Percentiles rank a stretch among this genome's conserved stretches.
phyloP scores from a whole-genome alignment of 2,797 vertebrate species.

The Diplodus sargus region DNA sequence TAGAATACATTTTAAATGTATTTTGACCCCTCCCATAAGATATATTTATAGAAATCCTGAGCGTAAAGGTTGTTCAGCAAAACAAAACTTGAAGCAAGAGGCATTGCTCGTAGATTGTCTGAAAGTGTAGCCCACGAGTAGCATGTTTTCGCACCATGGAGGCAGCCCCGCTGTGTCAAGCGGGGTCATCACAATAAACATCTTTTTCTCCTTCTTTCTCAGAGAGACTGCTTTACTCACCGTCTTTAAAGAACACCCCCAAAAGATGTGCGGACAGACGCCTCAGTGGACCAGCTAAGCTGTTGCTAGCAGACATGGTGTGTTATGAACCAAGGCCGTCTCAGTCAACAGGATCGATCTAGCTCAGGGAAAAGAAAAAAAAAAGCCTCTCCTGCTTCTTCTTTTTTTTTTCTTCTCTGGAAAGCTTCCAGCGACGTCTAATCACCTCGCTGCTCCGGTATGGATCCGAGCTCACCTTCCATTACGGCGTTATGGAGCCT shows the following conservation, averaged over 20 bases:
- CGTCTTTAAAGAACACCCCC: constrained; percentile 77
- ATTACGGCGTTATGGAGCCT: constrained; percentile 43
- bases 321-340: constrained; percentile 79
- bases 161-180: constrained; percentile 73
- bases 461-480: constrained; percentile 66
- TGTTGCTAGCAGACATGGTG: constrained; percentile 82
- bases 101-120: constrained; percentile 35
- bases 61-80: not conserved
- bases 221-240: constrained; percentile 72
- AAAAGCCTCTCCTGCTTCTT: constrained; percentile 28
- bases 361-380: constrained; percentile 33
- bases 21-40: not conserved
- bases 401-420: constrained; percentile 43
- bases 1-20: constrained; percentile 2
- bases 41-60: not conserved
- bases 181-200: constrained; percentile 82
- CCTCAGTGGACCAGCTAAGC: constrained; percentile 84
- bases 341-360: constrained; percentile 84
- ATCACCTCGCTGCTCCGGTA: constrained; percentile 53
- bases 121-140: constrained; percentile 82
- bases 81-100: not conserved
- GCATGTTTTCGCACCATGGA: constrained; percentile 68
- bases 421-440: constrained; percentile 61
- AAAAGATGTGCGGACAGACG: constrained; percentile 82
- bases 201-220: constrained; percentile 73